Evolutionary conservation across 2,888 invertebrate species (phyloP), one percentile per base, ranked within the genome.

Genomic region (Torymus auratus): DNA sequence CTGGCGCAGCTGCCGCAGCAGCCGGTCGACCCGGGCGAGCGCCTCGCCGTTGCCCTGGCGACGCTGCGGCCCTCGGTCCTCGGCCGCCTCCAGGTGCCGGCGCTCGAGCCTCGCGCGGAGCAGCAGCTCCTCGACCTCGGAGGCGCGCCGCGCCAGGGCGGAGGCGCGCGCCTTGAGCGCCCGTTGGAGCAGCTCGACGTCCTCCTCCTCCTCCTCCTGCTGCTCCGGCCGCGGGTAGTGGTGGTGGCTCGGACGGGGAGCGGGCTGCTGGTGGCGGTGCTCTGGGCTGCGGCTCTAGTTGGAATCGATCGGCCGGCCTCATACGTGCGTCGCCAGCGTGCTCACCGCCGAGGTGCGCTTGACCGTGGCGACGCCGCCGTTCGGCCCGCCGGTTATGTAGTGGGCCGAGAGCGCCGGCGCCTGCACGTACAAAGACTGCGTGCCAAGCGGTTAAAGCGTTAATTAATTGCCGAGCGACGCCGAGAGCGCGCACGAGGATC

Each of bases 311-410:
- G 72, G 61, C 82, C 82, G 78, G 65, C 88, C 90, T 93, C 93
- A 94, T 92, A 94, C 94, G 88, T 94, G 94, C 88, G 94, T 94
- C 84, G 94, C 94, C 89, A 94, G 91, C 68, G 94, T 93, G 81
- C 93, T 94, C 72, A 89, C 89, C 53, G 90, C 91, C 82, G 90
- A 88, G 28, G 90, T 90, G 76, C 94, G 92, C 88, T 94, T 94
- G 71, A 94, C 92, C 84, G 93, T 93, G 72, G 93, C 92, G 82
- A 93, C 92, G 81, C 92, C 92, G 72, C 93, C 92, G 87, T 92
- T 93, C 81, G 93, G 92, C 72, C 91, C 91, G 56, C 91, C 91
- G 60, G 91, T 91, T 85, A 91, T 90, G 82, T 91, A 91, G 83
- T 91, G 91, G 79, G 90, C 90, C 55, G 90, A 90, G 2, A 90